These are phyloP conservation scores for Linepithema humile DNA, from an alignment of 1,140 invertebrate genomes.

Conservation along the genomic window DNA sequence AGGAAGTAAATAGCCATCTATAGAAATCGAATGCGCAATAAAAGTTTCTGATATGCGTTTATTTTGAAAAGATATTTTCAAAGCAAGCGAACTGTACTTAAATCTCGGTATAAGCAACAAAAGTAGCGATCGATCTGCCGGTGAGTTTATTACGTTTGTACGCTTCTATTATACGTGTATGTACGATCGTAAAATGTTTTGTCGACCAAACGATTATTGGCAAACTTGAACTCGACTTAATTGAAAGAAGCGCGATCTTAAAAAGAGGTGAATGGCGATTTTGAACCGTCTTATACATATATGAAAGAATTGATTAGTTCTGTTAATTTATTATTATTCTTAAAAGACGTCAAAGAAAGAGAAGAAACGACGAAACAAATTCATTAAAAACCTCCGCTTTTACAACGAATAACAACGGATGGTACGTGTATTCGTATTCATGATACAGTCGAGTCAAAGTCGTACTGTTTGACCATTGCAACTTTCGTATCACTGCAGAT, in stretches of 20 bases:
- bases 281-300: neutral
- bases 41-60: constrained; percentile 10
- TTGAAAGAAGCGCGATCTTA: neutral
- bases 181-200: neutral
- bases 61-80: neutral
- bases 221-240: constrained; percentile 3
- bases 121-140: neutral
- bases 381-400: neutral
- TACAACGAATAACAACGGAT: neutral
- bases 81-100: neutral
- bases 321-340: constrained; percentile 9
- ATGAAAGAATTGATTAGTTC: neutral
- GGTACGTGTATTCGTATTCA: neutral
- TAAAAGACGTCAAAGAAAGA: neutral
- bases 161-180: neutral
- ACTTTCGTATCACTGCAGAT: neutral
- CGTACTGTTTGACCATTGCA: neutral
- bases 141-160: neutral
- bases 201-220: neutral
- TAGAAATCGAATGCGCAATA: neutral
- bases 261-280: neutral
- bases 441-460: neutral
- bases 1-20: constrained; percentile 13
- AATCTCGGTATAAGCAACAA: neutral
- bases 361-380: neutral